Conservation (phyloP, 2,797 vertebrate genomes). For the Phalloptychus januarius region DNA sequence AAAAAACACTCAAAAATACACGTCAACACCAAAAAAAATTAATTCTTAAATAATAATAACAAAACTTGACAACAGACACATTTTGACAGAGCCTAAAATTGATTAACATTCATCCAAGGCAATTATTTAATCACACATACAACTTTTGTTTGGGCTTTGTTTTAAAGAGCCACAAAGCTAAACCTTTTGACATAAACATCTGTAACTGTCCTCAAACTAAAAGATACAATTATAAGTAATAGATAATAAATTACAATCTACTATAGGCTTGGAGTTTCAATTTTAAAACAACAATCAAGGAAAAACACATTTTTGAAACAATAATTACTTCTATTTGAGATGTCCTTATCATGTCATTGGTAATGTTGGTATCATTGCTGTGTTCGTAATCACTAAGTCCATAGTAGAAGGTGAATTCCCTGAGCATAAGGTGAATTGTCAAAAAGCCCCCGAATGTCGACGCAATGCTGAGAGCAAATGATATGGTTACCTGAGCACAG, state of each 20-base stretch:
- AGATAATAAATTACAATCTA: background rate
- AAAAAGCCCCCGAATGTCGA: conserved; percentile 30
- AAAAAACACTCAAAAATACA: conserved; percentile 17
- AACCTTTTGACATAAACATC: background rate
- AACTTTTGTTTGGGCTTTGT: background rate
- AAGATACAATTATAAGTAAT: background rate
- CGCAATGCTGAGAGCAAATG: conserved; percentile 58
- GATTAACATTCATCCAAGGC: background rate
- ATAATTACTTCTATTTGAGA: conserved; percentile 17
- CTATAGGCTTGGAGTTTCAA: background rate
- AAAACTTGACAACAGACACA: background rate
- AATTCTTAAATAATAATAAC: background rate
- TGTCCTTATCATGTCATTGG: rapidly evolving
- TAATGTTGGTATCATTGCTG: background rate
- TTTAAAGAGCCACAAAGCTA: background rate
- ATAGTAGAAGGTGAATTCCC: rapidly evolving
- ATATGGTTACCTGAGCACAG: conserved; percentile 60
- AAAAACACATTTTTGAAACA: background rate
- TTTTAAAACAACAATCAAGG: background rate
- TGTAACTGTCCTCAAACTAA: no score
- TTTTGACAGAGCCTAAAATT: background rate
- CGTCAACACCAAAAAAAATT: background rate
- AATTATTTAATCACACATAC: background rate
- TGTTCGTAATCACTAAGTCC: rapidly evolving
- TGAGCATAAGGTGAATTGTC: background rate